Base-by-base conservation (phyloP, 1,140 invertebrate genomes). In the Pseudomyrmex concolor region DNA sequence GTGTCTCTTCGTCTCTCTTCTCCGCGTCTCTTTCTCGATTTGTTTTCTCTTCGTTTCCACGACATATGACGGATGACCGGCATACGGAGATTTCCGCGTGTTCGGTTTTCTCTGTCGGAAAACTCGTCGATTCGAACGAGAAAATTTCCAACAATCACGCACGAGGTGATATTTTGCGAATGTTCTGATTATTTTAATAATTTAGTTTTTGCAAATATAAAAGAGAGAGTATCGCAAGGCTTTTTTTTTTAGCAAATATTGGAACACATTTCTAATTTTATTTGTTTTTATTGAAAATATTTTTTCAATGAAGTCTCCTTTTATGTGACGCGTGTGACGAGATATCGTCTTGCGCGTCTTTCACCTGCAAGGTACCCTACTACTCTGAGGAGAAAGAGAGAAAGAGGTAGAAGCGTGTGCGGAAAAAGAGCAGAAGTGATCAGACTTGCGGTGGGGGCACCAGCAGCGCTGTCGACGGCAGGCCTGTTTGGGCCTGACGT, bases 401-500 rank as follows among this genome's bases (percentile, higher is more conserved):
- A 63, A 48, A 57, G 43, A 17, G 13, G 7, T 34, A 70, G 43
- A 63, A 63, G 19, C 51, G 48, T 7, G 50, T 4, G 54, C 54
- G 22, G 15, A 34, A 62, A 48, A 73, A 50, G 80, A 86, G 67
- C 68, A 84, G 80, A 84, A 73, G 67, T 63, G 67, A 73, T 54
- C 48, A 62, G 64, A 76, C 22, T 78, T n/a, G 22, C 22, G 74
- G 17, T 66, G 84, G 76, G 71, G 70, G 19, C 57, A 34, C 7
- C 34, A 48, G 59, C 34, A 70, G 54, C 15, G 57, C 72, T 74
- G 70, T 73, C 77, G 84, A 88, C 55, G 84, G 57, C 62, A 81
- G 86, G 86, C 86, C 86, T 84, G 84, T 89, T 89, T 81, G 74
- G 70, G 80, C 63, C 60, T 66, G 73, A 83, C 71, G 80, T 19